phyloP scores from a whole-genome alignment of 2,797 vertebrate genomes.

The Paramormyrops hopkinsi region DNA sequence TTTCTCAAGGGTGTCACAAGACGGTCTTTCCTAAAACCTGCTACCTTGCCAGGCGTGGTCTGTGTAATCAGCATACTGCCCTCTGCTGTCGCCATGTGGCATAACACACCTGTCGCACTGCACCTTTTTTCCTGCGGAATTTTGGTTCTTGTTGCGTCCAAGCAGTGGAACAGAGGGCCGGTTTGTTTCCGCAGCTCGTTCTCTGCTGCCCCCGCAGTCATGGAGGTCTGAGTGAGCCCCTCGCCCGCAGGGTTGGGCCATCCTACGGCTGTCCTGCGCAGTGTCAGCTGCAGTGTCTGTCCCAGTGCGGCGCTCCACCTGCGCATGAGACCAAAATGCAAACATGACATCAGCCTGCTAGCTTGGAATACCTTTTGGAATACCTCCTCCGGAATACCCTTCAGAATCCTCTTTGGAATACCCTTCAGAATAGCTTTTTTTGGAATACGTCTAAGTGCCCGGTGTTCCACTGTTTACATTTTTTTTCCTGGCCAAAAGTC shows the following conservation, averaged over 20 bases:
- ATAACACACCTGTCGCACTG: background rate
- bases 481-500: background rate
- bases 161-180: background rate
- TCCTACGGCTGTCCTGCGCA: constrained; percentile 30
- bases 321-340: background rate
- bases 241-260: constrained; percentile 38
- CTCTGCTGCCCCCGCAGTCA: constrained; percentile 19
- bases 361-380: background rate
- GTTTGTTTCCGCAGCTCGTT: constrained; percentile 27
- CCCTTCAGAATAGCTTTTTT: background rate
- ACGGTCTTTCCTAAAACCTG: background rate
- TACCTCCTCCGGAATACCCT: background rate
- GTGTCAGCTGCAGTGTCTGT: constrained; percentile 38
- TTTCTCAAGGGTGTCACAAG: background rate
- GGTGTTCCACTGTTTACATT: background rate
- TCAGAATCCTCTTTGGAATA: background rate
- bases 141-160: background rate
- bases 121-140: background rate
- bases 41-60: background rate
- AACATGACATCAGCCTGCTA: background rate
- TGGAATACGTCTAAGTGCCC: background rate
- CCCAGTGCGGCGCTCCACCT: background rate
- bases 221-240: constrained; percentile 30
- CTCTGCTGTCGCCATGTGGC: background rate
- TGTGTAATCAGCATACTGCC: background rate